phyloP scores from a whole-genome alignment of 2,113 vertebrate species.

The Speoplatyrhinus poulsoni region DNA sequence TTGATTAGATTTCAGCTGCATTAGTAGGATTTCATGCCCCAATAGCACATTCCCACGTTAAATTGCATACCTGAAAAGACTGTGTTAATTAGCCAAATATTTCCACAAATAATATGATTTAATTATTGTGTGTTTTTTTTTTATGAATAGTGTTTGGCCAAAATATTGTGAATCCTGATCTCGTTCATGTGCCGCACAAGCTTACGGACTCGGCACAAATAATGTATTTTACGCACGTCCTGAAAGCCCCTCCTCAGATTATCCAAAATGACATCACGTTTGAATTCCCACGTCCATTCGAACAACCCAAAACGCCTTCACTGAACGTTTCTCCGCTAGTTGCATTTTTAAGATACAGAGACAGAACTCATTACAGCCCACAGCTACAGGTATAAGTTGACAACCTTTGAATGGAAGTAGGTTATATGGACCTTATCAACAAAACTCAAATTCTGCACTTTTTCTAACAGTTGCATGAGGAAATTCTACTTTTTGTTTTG shows the following conservation, averaged over 20 bases:
- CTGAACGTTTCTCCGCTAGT: slow-evolving; percentile 35
- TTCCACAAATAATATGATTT: neutral
- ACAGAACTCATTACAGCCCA: slow-evolving; percentile 23
- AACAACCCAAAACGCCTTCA: slow-evolving; percentile 33
- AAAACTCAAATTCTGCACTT: slow-evolving; percentile 17
- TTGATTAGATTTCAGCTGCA: neutral
- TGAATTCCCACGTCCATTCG: slow-evolving; percentile 78
- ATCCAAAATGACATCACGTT: slow-evolving; percentile 80
- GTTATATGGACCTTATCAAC: slow-evolving; percentile 30
- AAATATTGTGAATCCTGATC: slow-evolving; percentile 13
- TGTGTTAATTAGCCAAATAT: neutral
- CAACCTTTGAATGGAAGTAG: slow-evolving; percentile 37
- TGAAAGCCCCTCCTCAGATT: slow-evolving; percentile 58
- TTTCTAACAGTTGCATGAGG: slow-evolving; percentile 7
- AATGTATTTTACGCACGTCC: slow-evolving; percentile 56
- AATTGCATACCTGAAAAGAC: neutral
- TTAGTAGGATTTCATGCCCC: neutral
- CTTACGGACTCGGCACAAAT: slow-evolving; percentile 52
- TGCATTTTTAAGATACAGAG: slow-evolving; percentile 37
- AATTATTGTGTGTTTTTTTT: neutral
- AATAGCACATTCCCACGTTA: neutral
- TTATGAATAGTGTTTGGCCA: slow-evolving; percentile 16
- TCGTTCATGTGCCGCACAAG: slow-evolving; percentile 38
- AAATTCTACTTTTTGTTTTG: slow-evolving; percentile 14
- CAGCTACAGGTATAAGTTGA: slow-evolving; percentile 23